Evolutionary conservation across 37 sponge, comb jelly and placozoan genomes (phyloP), one percentile per base, ranked within the genome.

Genomic region (Crambe crambe): DNA sequence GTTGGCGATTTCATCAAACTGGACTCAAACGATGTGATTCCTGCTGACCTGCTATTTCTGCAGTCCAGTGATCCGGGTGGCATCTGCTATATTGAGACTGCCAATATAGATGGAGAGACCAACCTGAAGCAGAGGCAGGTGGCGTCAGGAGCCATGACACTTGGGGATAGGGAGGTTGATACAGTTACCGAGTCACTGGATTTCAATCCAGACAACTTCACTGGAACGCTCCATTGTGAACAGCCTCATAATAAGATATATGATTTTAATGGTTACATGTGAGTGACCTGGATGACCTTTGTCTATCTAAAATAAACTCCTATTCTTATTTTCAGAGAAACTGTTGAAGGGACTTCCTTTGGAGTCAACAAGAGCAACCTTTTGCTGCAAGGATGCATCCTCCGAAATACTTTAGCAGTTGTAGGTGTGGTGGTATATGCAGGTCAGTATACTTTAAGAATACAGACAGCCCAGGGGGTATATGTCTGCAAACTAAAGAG

Each of bases 31-130:
- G 90, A 88, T 20, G 79, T 84, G 22, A 83, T 95, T 27, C 96
- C 96, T 5, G 91, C 91, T 12, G 96, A 95, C 76, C 56, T 95
- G 51, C 44, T 95, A 6, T 73, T 95, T 29, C 69, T 95, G 3
- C 73, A 74, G 35, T 74, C 85, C 20, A 80, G 84, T 58, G 93
- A 95, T 32, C 83, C 76, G 37, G 73, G 85, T 10, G 62, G 68
- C 37, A 85, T 79, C 22, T 95, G 96, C 61, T 92, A 88, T 78
- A 80, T 95, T 15, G 89, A 89, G 70, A 95, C 96, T 8, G 80
- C 93, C 51, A 95, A 95, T 37, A 67, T 95, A 31, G 96, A 95
- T 71, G 96, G 96, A 38, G 96, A 95, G 78, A 92, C 93, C n/a
- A 92, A 86, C 74, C 75, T 95, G 41, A 95, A 95, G 75, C 87